Percentiles rank a stretch among this genome's conserved stretches.
These are phyloP conservation scores for Parascotia fuliginaria DNA, from an alignment of 2,888 invertebrate genomes.

Conservation along the genomic window DNA sequence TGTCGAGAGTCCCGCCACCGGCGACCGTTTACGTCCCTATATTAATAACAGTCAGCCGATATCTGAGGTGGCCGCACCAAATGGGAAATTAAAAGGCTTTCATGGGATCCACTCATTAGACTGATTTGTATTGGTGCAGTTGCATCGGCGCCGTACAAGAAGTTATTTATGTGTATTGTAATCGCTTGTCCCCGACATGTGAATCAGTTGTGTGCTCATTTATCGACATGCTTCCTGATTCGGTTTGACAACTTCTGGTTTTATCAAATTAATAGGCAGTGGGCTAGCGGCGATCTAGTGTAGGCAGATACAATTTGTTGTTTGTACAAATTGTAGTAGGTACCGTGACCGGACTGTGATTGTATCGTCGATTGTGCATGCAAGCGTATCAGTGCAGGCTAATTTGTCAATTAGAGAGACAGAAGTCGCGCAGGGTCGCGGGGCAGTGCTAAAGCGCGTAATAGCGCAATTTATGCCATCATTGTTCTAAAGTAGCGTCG, in stretches of 20 bases:
- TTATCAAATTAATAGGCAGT: slow-evolving; percentile 46
- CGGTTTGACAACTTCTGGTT: slow-evolving; percentile 55
- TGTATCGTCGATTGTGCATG: slow-evolving; percentile 61
- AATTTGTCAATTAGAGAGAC: slow-evolving; percentile 69
- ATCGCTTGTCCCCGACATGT: slow-evolving; percentile 68
- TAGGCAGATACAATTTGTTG: slow-evolving; percentile 46
- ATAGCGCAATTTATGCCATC: slow-evolving; percentile 83
- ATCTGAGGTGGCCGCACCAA: slow-evolving; percentile 78
- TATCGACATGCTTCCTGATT: slow-evolving; percentile 56
- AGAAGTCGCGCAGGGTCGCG: slow-evolving; percentile 67
- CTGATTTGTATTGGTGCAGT: slow-evolving; percentile 75
- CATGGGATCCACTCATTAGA: slow-evolving; percentile 81
- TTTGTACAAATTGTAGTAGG: slow-evolving; percentile 35
- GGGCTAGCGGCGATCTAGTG: slow-evolving; percentile 34
- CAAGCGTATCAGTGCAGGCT: slow-evolving; percentile 70
- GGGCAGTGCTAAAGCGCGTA: slow-evolving; percentile 73
- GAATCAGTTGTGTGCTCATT: slow-evolving; percentile 68
- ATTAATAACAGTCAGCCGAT: slow-evolving; percentile 82
- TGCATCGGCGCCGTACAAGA: slow-evolving; percentile 75
- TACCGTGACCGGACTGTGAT: slow-evolving; percentile 50
- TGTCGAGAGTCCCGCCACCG: slow-evolving; percentile 74
- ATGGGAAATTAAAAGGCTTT: slow-evolving; percentile 85
- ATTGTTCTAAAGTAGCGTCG: slow-evolving; percentile 85
- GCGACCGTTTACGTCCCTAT: slow-evolving; percentile 65
- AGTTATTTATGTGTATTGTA: slow-evolving; percentile 78